phyloP scores from a whole-genome alignment of 2,113 vertebrate genomes.

The Tympanuchus pallidicinctus region DNA sequence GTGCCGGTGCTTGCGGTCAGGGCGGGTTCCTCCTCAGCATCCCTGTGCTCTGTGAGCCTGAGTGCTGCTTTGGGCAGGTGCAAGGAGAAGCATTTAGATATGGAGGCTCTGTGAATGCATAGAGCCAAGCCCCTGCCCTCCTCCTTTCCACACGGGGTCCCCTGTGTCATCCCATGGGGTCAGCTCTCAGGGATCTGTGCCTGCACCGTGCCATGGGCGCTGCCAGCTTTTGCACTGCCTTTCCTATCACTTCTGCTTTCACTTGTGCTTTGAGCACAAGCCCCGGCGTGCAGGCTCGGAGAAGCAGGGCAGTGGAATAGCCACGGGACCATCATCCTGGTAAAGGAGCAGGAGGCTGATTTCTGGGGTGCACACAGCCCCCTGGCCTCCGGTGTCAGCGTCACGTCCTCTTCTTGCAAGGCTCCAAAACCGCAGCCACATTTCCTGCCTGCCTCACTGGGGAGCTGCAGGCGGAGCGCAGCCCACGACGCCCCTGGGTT shows the following conservation, averaged over 20 bases:
- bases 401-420: neutral
- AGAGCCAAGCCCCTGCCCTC: rapidly evolving
- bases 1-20: neutral
- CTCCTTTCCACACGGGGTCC: neutral
- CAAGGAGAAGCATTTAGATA: rapidly evolving
- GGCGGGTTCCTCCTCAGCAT: neutral
- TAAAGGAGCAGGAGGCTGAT: neutral
- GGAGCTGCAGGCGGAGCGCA: neutral
- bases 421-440: neutral
- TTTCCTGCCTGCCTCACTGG: neutral
- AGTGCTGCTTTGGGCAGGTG: neutral
- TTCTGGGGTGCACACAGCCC: neutral
- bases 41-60: neutral
- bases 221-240: neutral
- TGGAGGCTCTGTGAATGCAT: rapidly evolving
- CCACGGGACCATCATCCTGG: neutral
- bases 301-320: rapidly evolving
- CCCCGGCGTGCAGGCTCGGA: neutral
- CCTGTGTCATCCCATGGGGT: neutral
- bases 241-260: slow-evolving; percentile 32
- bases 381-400: rapidly evolving
- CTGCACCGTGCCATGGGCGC: neutral
- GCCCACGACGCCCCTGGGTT: neutral
- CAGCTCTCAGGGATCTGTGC: neutral
- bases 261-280: neutral